These are phyloP conservation scores for Phengaris alcon DNA, from an alignment of 2,888 invertebrate genomes.

Conservation along the genomic window DNA sequence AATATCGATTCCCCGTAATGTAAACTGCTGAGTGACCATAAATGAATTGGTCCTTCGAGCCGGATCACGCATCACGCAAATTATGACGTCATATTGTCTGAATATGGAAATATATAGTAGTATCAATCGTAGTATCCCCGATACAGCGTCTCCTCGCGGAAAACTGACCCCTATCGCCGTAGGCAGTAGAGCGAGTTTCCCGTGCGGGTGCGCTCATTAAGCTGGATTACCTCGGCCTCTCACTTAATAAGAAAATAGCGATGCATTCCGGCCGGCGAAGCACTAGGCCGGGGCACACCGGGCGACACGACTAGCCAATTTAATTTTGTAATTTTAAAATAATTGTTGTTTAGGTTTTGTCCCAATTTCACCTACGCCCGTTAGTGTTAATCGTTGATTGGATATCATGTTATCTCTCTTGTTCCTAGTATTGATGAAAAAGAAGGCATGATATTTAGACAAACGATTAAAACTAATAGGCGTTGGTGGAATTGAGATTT, in stretches of 20 bases:
- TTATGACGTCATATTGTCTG: background rate
- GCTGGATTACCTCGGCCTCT: conserved; percentile 56
- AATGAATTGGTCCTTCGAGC: conserved; percentile 1
- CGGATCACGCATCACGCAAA: background rate
- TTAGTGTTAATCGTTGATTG: too few species aligned
- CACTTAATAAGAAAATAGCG: conserved; percentile 50
- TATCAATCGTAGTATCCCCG: background rate
- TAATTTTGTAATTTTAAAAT: too few species aligned
- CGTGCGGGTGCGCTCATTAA: conserved; percentile 57
- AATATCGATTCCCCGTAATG: background rate
- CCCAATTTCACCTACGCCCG: too few species aligned
- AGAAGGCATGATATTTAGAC: too few species aligned
- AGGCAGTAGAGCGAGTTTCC: conserved; percentile 46
- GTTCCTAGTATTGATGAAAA: too few species aligned
- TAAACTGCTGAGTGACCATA: background rate
- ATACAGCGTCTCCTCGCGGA: background rate
- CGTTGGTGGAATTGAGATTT: too few species aligned
- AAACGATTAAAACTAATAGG: too few species aligned
- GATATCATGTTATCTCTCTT: too few species aligned
- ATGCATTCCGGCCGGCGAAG: conserved; percentile 44
- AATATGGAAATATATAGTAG: too few species aligned
- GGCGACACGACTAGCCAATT: conserved; percentile 40
- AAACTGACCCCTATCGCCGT: background rate
- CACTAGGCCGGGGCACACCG: conserved; percentile 32
- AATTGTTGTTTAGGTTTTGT: too few species aligned